Base-by-base conservation (phyloP, 2,113 vertebrate genomes). In the Romanogobio albipinnatus region DNA sequence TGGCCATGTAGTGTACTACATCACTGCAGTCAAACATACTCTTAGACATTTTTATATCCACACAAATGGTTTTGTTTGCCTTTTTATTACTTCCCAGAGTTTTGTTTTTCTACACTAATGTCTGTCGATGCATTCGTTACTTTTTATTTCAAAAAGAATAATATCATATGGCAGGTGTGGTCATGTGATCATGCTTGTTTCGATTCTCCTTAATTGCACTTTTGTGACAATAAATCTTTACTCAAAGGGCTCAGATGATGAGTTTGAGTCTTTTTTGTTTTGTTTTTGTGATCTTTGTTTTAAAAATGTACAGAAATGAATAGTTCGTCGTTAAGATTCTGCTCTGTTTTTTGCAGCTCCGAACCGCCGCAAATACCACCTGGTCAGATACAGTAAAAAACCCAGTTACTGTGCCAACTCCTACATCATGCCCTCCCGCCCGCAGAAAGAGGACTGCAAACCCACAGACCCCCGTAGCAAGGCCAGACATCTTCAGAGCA, bases 401-500 rank as follows among this genome's bases (percentile, higher is more conserved):
- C 95, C 96, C 61, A 93, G 90, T 87, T 94, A 95, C 33, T 95
- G 92, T 49, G 93, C 94, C 74, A 93, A 91, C 84, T 92, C 94
- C 81, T 93, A 94, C 33, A 87, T 89, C 33, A 87, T 89, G 11
- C 91, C 93, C 13, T 8, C 87, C 0, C 94, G 94, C 47, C 93
- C 95, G 11, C 91, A 93, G 73, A 82, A 81, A 0, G 87, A 62
- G 1, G 95, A 92, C 53, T 91, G 87, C 73, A 94, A 93, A n/a
- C 92, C 95, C 68, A 90, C 95, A 75, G 97, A 98, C 49, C 94
- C 96, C 84, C 94, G 96, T 29, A 93, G 92, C 89, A 97, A 94
- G 91, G 95, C 96, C 94, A 95, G 95, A 82, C 96, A 95, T 88
- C 95, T 98, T 59, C 96, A 97, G 86, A 87, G 91, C 85, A 98